Conservation (phyloP, 1,140 invertebrate species). For the Pseudomyrmex cubaensis region DNA sequence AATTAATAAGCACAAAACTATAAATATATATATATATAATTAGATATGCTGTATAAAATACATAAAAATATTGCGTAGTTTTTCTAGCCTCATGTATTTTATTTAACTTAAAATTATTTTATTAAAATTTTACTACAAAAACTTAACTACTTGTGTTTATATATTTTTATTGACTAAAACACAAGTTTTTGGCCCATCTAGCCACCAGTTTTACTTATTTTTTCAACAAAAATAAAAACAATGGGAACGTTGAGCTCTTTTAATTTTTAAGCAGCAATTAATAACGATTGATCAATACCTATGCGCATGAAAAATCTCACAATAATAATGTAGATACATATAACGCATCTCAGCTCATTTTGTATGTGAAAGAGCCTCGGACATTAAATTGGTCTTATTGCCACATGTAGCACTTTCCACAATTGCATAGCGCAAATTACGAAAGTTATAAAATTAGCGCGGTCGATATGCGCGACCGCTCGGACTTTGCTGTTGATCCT, state of each 20-base stretch:
- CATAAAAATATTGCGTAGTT: background rate
- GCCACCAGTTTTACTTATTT: background rate
- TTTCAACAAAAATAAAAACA: constrained; percentile 44
- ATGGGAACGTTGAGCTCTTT: constrained; percentile 35
- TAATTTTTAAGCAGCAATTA: constrained; percentile 44
- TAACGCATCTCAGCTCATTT: constrained; percentile 3
- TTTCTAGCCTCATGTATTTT: background rate
- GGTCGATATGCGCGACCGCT: constrained; percentile 31
- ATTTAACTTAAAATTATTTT: background rate
- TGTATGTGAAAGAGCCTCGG: background rate
- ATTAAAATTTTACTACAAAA: too few species aligned
- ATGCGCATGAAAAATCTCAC: constrained; percentile 2
- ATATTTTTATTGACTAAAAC: constrained; percentile 31
- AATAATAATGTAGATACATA: background rate
- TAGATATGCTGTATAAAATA: too few species aligned
- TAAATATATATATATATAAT: too few species aligned
- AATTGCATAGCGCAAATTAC: constrained; percentile 45
- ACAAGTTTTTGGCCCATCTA: constrained; percentile 1
- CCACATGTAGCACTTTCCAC: constrained; percentile 37
- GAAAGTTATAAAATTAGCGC: constrained; percentile 58
- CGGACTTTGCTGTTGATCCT: constrained; percentile 36
- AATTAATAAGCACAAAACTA: background rate
- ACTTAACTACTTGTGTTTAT: background rate
- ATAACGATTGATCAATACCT: constrained; percentile 14
- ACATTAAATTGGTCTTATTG: constrained; percentile 39